A percentile compares a stretch with the other conserved stretches of the same genome.
phyloP scores from a whole-genome alignment of 2,888 invertebrate species.

The Dimorphilus gyrociliatus region DNA sequence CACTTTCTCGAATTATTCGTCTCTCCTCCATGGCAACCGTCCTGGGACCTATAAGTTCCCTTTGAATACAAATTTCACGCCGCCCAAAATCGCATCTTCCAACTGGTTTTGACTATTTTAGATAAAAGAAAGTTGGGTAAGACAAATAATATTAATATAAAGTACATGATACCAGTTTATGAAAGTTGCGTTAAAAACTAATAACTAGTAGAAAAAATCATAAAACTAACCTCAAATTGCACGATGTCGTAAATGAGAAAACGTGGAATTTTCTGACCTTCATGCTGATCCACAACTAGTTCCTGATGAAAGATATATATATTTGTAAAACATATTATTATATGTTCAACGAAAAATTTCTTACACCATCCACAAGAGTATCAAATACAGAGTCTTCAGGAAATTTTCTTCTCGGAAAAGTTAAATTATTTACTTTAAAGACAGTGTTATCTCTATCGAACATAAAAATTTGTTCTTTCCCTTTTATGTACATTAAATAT shows the following conservation, averaged over 20 bases:
- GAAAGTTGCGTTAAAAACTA: background rate
- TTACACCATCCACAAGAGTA: constrained; percentile 80
- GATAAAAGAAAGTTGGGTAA: constrained; percentile 4
- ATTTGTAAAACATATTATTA: background rate
- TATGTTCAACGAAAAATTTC: constrained; percentile 17
- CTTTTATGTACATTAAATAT: constrained; percentile 89
- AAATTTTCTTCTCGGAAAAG: constrained; percentile 61
- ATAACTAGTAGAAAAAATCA: constrained; percentile 1
- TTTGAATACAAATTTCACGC: constrained; percentile 55
- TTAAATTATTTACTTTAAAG: constrained; percentile 59
- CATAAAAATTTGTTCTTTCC: constrained; percentile 68
- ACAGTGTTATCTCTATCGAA: constrained; percentile 85
- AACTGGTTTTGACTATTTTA: constrained; percentile 49
- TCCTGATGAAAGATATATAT: constrained; percentile 51
- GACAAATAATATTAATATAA: background rate
- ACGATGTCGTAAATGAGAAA: constrained; percentile 90
- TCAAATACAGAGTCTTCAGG: constrained; percentile 52
- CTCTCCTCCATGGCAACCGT: constrained; percentile 59
- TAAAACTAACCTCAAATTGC: constrained; percentile 47
- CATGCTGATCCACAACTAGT: constrained; percentile 79
- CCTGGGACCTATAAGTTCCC: constrained; percentile 45
- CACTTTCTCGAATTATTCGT: constrained; percentile 53
- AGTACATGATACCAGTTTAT: background rate
- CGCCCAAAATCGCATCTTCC: constrained; percentile 59
- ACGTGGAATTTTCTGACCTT: constrained; percentile 53